These are phyloP conservation scores for Agrotis clavis DNA, from an alignment of 2,888 invertebrate species.

Conservation along the genomic window DNA sequence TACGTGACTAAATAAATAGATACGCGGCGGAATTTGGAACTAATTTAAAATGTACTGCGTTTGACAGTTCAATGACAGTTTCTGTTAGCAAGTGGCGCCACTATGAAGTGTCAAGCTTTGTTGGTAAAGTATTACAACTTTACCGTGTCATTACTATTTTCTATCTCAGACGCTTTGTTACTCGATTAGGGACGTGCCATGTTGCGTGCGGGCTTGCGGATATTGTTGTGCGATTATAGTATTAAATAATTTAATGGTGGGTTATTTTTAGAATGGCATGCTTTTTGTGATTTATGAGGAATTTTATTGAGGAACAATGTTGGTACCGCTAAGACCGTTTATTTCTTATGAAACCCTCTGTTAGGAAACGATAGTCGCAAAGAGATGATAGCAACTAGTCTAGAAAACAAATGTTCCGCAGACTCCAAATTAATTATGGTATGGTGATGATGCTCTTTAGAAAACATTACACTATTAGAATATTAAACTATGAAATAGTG, in stretches of 20 bases:
- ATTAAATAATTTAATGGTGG: not conserved
- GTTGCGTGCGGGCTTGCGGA: slow-evolving; percentile 46
- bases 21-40: not conserved
- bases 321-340: not conserved
- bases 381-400: not conserved
- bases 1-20: not conserved
- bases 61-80: slow-evolving; percentile 1
- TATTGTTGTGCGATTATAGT: slow-evolving; percentile 24
- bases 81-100: not conserved
- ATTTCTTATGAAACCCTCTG: not conserved
- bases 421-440: not conserved
- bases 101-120: not conserved
- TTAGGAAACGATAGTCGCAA: not conserved
- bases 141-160: slow-evolving; percentile 50
- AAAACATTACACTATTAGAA: not conserved
- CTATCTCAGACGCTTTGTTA: slow-evolving; percentile 46
- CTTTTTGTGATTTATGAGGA: slow-evolving; percentile 20
- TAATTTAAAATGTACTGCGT: not conserved
- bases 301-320: slow-evolving; percentile 22
- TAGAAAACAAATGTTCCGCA: no score
- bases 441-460: not conserved
- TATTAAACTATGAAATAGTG: not conserved
- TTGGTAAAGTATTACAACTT: slow-evolving; percentile 12
- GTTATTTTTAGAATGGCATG: slow-evolving; percentile 28
- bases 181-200: slow-evolving; percentile 45